These are phyloP conservation scores for Atrina japonica DNA, from an alignment of 2,888 invertebrate species.

Conservation along the genomic window DNA sequence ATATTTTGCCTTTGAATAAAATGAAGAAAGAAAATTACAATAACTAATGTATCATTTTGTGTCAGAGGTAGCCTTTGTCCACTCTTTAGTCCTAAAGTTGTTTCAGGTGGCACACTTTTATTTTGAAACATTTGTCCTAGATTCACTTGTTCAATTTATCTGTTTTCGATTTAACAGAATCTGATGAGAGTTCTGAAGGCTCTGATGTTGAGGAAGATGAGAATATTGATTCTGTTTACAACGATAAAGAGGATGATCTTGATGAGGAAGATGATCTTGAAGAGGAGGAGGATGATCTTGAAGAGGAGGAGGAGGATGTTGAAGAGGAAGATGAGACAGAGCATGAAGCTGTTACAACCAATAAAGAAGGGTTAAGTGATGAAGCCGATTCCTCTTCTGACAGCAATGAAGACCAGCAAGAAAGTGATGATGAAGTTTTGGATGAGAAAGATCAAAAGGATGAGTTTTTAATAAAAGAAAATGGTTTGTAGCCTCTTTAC, in stretches of 20 bases:
- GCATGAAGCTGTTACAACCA: conserved; percentile 5
- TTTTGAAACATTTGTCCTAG: too few relatives aligned
- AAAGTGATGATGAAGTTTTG: too few relatives aligned
- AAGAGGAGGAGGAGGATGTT: conserved; percentile 31
- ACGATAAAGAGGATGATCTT: not conserved
- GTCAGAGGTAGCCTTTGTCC: too few relatives aligned
- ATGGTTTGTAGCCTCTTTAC: conserved; percentile 5
- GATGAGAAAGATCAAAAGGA: conserved; percentile 46
- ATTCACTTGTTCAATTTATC: not conserved
- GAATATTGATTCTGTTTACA: conserved; percentile 6
- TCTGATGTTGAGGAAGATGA: conserved; percentile 42
- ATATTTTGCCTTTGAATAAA: too few relatives aligned
- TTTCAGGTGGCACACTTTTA: too few relatives aligned
- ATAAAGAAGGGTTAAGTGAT: conserved; percentile 14
- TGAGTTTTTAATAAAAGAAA: conserved; percentile 23
- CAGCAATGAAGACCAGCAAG: conserved; percentile 12
- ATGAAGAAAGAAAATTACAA: too few relatives aligned
- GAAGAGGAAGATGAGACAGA: conserved; percentile 17
- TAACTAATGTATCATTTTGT: too few relatives aligned
- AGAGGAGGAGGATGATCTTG: conserved; percentile 20
- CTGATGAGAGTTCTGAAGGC: conserved; percentile 32
- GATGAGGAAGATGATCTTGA: conserved; percentile 15
- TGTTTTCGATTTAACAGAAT: conserved; percentile 18
- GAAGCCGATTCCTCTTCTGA: conserved; percentile 21
- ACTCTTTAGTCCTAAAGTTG: too few relatives aligned